Percentiles rank a stretch among this genome's conserved stretches.
Conservation (phyloP, 2,888 invertebrate genomes). For the Odontocolon sp. region DNA sequence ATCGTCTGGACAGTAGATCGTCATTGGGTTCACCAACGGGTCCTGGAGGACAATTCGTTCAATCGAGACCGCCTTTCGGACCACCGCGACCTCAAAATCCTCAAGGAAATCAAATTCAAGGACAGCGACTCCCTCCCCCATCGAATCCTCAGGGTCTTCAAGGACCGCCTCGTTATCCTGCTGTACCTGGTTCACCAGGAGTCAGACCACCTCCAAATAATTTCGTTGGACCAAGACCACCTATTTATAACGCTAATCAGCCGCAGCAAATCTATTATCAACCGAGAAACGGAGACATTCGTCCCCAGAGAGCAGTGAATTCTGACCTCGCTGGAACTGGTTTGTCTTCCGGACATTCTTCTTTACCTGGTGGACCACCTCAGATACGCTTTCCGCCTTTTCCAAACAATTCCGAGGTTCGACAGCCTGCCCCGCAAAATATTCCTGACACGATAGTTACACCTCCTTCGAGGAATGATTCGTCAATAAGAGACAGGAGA, state of each 20-base stretch:
- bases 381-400: slow-evolving; percentile 21
- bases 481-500: slow-evolving; percentile 27
- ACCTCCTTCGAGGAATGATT: slow-evolving; percentile 40
- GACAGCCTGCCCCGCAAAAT: slow-evolving; percentile 22
- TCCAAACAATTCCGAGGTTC: slow-evolving; percentile 31
- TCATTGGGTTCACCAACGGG: slow-evolving; percentile 76
- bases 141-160: slow-evolving; percentile 53
- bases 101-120: slow-evolving; percentile 54
- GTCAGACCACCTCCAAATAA: slow-evolving; percentile 38
- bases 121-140: slow-evolving; percentile 58
- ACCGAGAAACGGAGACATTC: slow-evolving; percentile 47
- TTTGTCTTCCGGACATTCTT: not conserved
- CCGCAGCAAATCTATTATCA: slow-evolving; percentile 44
- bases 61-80: slow-evolving; percentile 54
- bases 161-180: slow-evolving; percentile 54
- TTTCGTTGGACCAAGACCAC: slow-evolving; percentile 43
- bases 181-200: slow-evolving; percentile 40
- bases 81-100: slow-evolving; percentile 56
- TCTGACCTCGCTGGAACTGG: too few relatives aligned
- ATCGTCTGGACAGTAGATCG: slow-evolving; percentile 81
- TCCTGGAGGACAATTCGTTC: slow-evolving; percentile 43
- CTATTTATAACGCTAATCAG: slow-evolving; percentile 33
- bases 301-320: slow-evolving; percentile 42
- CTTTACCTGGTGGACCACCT: not conserved
- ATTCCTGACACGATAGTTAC: slow-evolving; percentile 49